Conservation (phyloP, 2,113 vertebrate genomes). For the Saccopteryx leptura region DNA sequence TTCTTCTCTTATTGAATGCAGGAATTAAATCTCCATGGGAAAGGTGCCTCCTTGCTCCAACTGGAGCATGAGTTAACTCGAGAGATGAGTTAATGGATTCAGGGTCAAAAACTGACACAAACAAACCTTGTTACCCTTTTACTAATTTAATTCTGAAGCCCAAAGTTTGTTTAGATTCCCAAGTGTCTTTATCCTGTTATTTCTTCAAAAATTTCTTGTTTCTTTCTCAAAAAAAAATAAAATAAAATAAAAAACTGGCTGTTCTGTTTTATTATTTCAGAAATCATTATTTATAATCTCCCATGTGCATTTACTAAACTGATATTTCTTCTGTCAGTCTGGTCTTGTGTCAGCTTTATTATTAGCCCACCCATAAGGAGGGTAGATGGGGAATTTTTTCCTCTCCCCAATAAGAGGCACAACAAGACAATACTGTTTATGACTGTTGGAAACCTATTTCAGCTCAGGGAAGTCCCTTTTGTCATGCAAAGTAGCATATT, state of each 20-base stretch:
- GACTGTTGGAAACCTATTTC: background rate
- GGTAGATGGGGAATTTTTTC: background rate
- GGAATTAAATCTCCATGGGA: too few species aligned
- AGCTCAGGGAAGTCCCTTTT: background rate
- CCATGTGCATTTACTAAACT: background rate
- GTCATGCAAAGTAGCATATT: background rate
- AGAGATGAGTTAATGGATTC: background rate
- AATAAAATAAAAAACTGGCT: background rate
- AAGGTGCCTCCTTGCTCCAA: background rate
- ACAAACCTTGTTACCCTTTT: too few species aligned
- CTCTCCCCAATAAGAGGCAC: too few species aligned
- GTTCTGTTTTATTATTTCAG: background rate
- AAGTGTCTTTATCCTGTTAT: too few species aligned
- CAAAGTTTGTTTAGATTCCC: too few species aligned
- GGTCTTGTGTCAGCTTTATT: background rate
- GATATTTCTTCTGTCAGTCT: background rate
- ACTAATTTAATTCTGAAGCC: too few species aligned
- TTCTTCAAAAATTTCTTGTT: background rate
- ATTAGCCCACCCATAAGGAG: background rate
- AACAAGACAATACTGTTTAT: background rate
- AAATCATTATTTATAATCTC: background rate
- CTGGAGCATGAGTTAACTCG: too few species aligned
- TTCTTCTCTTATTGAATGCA: too few species aligned
- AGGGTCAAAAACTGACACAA: background rate
- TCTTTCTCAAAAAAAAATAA: background rate